phyloP scores from a whole-genome alignment of 2,797 vertebrate genomes.

The Lepus townsendii region DNA sequence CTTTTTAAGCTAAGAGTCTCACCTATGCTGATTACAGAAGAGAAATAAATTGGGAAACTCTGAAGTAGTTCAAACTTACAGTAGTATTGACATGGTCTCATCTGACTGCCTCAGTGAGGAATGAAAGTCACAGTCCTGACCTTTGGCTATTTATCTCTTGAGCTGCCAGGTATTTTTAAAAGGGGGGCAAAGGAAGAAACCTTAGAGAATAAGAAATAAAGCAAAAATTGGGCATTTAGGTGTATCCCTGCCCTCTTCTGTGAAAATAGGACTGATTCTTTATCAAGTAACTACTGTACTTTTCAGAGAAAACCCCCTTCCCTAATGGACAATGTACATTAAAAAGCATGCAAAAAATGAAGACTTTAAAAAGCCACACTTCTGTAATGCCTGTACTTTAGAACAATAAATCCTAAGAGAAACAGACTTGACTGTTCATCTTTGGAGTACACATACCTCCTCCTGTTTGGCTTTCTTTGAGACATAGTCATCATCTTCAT shows the following conservation, averaged over 20 bases:
- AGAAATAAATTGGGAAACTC: neutral
- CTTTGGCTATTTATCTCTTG: conserved; percentile 4
- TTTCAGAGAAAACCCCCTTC: conserved; percentile 20
- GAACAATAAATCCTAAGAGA: conserved; percentile 29
- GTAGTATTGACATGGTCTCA: neutral
- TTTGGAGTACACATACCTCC: conserved; percentile 88
- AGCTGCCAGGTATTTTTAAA: conserved; percentile 7
- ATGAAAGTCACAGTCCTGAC: neutral
- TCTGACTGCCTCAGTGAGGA: neutral
- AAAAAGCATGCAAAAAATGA: neutral
- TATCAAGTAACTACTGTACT: conserved; percentile 5
- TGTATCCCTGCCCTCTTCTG: neutral
- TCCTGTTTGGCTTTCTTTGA: conserved; percentile 91
- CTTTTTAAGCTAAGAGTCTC: neutral
- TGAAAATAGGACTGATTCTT: neutral
- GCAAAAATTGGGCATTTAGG: neutral
- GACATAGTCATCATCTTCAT: conserved; percentile 94
- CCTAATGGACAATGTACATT: neutral
- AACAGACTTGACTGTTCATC: neutral
- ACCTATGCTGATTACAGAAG: neutral
- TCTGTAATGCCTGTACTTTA: neutral
- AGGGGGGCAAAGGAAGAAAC: neutral
- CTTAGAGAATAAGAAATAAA: neutral
- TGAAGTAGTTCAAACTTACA: neutral
- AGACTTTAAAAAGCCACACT: neutral